Conservation (phyloP, 2,113 vertebrate species). For the Mixornis gularis region DNA sequence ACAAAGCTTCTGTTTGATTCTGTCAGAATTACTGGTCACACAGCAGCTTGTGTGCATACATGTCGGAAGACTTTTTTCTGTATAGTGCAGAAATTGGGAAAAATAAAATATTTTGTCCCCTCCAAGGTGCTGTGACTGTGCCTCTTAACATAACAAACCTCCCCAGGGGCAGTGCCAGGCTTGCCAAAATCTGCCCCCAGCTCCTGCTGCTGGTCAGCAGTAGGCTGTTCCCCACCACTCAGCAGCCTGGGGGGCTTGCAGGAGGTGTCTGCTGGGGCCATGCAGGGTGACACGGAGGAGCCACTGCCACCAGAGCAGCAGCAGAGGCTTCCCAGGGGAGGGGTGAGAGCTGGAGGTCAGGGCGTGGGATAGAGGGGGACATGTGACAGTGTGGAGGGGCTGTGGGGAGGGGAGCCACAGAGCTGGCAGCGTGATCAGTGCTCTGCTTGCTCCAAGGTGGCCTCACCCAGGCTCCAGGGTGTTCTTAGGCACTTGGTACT, state of each 20-base stretch:
- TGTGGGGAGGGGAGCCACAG: neutral
- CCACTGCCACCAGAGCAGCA: neutral
- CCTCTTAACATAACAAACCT: rapidly evolving
- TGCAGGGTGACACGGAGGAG: neutral
- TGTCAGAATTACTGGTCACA: neutral
- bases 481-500: rapidly evolving
- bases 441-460: rapidly evolving
- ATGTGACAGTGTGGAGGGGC: rapidly evolving
- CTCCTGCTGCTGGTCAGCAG: neutral
- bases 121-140: neutral
- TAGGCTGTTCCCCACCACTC: neutral
- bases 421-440: neutral
- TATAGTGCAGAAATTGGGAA: neutral
- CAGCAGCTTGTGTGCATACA: neutral
- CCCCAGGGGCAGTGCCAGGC: neutral
- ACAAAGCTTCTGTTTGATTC: neutral
- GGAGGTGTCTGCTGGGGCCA: neutral
- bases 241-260: neutral
- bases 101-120: neutral
- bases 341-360: neutral
- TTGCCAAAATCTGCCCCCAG: neutral
- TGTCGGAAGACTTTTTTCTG: neutral
- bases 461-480: neutral
- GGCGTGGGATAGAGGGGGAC: rapidly evolving
- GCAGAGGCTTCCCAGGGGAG: neutral